Conservation (phyloP, 2,888 invertebrate species). For the Lutraria lutraria region DNA sequence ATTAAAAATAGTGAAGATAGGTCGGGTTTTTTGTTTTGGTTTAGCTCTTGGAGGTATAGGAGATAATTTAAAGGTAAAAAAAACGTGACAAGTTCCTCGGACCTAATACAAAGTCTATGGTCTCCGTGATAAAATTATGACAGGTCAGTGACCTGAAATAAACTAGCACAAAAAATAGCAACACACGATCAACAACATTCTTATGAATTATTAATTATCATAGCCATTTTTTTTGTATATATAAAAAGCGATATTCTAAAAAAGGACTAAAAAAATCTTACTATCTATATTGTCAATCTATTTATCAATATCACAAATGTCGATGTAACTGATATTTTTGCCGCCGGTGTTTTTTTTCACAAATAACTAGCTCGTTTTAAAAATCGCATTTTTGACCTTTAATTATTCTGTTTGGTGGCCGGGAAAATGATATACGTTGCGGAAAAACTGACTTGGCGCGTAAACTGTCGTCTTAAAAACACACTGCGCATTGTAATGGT, state of each 20-base stretch:
- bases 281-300: neutral
- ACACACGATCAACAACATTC: neutral
- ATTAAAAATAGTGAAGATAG: too few relatives aligned
- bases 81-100: too few relatives aligned
- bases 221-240: neutral
- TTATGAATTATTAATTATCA: neutral
- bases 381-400: neutral
- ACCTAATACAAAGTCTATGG: too few relatives aligned
- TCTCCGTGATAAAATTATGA: neutral
- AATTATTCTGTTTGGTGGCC: neutral
- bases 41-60: too few relatives aligned
- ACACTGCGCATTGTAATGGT: neutral
- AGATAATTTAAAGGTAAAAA: too few relatives aligned
- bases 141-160: neutral
- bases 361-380: neutral
- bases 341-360: neutral
- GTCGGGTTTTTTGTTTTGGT: too few relatives aligned
- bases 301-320: neutral
- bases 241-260: neutral
- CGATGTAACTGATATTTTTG: neutral
- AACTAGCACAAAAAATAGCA: slow-evolving; percentile 1
- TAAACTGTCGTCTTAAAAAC: neutral
- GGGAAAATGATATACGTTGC: neutral
- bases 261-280: neutral
- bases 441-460: neutral